Conservation (phyloP, 2,113 vertebrate genomes). For the Telmatochromis sp. region DNA sequence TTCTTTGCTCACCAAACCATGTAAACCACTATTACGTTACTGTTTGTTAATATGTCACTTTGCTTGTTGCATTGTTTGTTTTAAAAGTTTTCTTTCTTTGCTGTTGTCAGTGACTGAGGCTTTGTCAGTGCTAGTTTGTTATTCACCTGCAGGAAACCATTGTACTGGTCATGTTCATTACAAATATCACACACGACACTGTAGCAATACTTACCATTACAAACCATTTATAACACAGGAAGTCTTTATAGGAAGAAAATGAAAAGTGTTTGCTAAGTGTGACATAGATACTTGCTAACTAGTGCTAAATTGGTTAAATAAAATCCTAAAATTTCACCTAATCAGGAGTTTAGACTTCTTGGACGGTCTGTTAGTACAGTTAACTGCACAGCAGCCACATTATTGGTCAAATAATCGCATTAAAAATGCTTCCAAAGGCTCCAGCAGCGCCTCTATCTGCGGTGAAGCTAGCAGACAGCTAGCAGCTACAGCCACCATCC, state of each 20-base stretch:
- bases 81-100: background rate
- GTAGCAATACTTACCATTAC: background rate
- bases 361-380: background rate
- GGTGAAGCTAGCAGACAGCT: background rate
- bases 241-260: background rate
- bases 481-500: background rate
- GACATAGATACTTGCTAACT: background rate
- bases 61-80: background rate
- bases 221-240: background rate
- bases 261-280: background rate
- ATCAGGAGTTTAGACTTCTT: background rate
- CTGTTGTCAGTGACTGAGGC: constrained; percentile 38
- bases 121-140: background rate
- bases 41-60: constrained; percentile 18
- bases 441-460: background rate
- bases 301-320: background rate
- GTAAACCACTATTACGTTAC: background rate
- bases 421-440: background rate
- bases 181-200: background rate
- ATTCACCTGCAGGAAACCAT: background rate
- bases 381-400: background rate
- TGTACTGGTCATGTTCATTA: background rate
- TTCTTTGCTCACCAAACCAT: background rate
- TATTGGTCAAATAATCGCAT: background rate
- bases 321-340: background rate